phyloP scores from a whole-genome alignment of 1,140 invertebrate species.

The Mactra quadrangularis region DNA sequence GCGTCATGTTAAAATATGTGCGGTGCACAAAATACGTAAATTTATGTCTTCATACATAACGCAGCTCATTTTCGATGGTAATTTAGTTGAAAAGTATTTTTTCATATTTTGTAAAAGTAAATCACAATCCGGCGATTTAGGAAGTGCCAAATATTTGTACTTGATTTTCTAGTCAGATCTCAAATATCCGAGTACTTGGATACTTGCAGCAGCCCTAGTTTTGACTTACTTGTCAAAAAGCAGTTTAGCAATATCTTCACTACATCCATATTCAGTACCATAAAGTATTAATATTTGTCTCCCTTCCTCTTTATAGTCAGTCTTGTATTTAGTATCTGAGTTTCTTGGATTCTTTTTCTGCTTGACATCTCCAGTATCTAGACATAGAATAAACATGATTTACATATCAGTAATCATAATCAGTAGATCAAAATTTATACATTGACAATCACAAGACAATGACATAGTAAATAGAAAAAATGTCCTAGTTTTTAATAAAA shows the following conservation, averaged over 20 bases:
- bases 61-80: no score
- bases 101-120: no score
- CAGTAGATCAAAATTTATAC: no score
- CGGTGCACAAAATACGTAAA: no score
- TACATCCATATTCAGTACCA: constrained; percentile 77
- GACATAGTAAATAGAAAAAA: neutral
- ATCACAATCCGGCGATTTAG: no score
- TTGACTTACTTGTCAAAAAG: constrained; percentile 70
- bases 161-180: no score
- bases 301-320: constrained; percentile 58
- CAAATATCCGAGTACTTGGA: no score
- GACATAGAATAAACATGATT: neutral
- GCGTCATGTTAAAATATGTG: no score
- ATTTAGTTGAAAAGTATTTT: no score
- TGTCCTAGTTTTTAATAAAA: neutral
- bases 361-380: neutral
- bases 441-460: neutral
- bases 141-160: no score
- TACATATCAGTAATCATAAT: neutral
- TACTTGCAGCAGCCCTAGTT: no score
- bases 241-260: constrained; percentile 72
- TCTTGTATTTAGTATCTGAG: constrained; percentile 8
- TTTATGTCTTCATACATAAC: no score
- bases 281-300: constrained; percentile 72
- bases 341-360: neutral